phyloP scores from a whole-genome alignment of 1,140 invertebrate genomes.

The Magallana ariakensis region DNA sequence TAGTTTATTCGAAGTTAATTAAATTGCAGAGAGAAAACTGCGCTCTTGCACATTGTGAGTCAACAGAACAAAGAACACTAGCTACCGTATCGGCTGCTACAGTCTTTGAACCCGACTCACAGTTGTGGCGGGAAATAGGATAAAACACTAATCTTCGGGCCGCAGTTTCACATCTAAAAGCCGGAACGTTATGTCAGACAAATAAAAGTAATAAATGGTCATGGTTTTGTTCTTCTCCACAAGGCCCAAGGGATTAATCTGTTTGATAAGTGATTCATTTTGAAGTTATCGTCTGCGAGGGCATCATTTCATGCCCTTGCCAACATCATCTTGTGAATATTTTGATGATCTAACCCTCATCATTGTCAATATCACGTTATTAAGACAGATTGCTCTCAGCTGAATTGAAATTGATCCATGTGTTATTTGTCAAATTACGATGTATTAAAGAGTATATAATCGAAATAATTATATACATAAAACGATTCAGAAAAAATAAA shows the following conservation, averaged over 20 bases:
- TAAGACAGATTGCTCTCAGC: neutral
- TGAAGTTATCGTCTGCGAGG: neutral
- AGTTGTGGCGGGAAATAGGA: no score
- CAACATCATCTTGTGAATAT: neutral
- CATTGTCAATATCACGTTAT: neutral
- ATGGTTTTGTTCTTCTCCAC: no score
- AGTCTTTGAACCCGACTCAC: no score
- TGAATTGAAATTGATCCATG: neutral
- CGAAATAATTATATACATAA: neutral
- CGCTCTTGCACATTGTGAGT: no score
- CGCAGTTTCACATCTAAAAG: no score
- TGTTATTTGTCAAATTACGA: neutral
- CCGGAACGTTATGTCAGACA: no score
- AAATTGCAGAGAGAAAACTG: no score
- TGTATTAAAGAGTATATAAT: neutral
- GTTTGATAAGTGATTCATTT: constrained; percentile 14
- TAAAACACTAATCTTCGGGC: no score
- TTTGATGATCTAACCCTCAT: neutral
- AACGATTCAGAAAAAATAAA: neutral
- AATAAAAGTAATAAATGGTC: no score
- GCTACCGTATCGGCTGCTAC: no score
- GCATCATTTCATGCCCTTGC: neutral
- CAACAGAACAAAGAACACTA: no score
- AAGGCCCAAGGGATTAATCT: neutral
- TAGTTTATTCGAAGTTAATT: no score